A percentile compares a stretch with the other conserved stretches of the same genome.
phyloP scores from a whole-genome alignment of 2,888 invertebrate species.

The Onchidella celtica region DNA sequence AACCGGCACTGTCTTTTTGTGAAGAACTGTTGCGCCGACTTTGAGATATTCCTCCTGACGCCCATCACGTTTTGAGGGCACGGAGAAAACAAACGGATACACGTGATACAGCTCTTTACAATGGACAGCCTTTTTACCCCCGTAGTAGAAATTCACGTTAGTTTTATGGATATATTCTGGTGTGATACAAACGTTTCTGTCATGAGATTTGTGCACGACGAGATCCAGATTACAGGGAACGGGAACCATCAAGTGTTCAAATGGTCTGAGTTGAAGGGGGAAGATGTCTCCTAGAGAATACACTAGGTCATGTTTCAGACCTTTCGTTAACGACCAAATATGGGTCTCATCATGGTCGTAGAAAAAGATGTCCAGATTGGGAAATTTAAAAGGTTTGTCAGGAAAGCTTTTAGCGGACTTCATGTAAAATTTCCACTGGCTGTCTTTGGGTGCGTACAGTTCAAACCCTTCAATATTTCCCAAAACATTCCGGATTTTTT shows the following conservation, averaged over 20 bases:
- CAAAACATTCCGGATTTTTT: slow-evolving; percentile 50
- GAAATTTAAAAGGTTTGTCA: slow-evolving; percentile 62
- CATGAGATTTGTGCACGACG: slow-evolving; percentile 36
- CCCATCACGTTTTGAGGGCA: neutral
- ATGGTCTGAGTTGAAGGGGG: slow-evolving; percentile 49
- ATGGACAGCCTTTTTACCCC: slow-evolving; percentile 13
- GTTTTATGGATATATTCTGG: slow-evolving; percentile 53
- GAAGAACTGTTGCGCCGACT: slow-evolving; percentile 32
- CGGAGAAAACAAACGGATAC: slow-evolving; percentile 49
- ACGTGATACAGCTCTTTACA: slow-evolving; percentile 41
- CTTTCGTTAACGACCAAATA: slow-evolving; percentile 56
- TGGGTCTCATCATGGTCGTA: slow-evolving; percentile 64
- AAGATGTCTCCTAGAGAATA: slow-evolving; percentile 45
- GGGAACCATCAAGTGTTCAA: slow-evolving; percentile 46
- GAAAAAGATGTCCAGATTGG: slow-evolving; percentile 68
- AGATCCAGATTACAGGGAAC: slow-evolving; percentile 51
- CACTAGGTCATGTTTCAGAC: slow-evolving; percentile 50
- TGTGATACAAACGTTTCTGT: slow-evolving; percentile 43
- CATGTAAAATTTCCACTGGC: slow-evolving; percentile 63
- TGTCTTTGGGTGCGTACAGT: slow-evolving; percentile 49
- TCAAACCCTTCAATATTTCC: slow-evolving; percentile 51
- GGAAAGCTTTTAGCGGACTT: slow-evolving; percentile 46
- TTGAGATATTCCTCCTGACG: slow-evolving; percentile 29
- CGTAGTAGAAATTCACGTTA: slow-evolving; percentile 25
- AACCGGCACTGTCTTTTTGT: slow-evolving; percentile 15